Conservation (phyloP, 2,113 vertebrate species). For the Takifugu flavidus region DNA sequence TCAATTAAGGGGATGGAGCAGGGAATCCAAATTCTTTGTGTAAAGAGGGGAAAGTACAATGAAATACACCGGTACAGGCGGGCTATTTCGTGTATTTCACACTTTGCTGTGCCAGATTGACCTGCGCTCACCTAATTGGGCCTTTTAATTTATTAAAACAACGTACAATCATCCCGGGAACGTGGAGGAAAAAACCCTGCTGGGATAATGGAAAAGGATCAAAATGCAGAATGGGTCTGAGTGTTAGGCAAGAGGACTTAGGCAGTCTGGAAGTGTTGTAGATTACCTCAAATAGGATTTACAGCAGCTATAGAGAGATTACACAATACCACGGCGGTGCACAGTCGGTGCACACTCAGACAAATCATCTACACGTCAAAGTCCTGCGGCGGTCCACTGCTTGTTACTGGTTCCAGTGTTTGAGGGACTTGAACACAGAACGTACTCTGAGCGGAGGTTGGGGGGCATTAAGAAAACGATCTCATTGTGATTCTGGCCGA, state of each 20-base stretch:
- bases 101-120: not conserved
- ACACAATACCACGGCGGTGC: slow-evolving; percentile 41
- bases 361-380: slow-evolving; percentile 38
- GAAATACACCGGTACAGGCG: slow-evolving; percentile 3
- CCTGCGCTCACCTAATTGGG: slow-evolving; percentile 2
- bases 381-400: slow-evolving; percentile 24
- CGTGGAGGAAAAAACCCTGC: slow-evolving; percentile 11
- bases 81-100: not conserved
- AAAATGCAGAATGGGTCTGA: slow-evolving; percentile 54
- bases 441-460: too few relatives aligned
- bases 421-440: not conserved
- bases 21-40: slow-evolving; percentile 38
- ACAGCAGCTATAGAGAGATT: slow-evolving; percentile 54
- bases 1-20: slow-evolving; percentile 61
- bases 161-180: too few relatives aligned
- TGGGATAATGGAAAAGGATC: slow-evolving; percentile 8
- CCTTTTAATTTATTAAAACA: too few relatives aligned
- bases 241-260: slow-evolving; percentile 58
- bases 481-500: not conserved
- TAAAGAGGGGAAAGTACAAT: slow-evolving; percentile 31
- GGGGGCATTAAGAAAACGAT: not conserved
- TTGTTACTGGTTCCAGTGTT: slow-evolving; percentile 8
- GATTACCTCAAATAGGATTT: slow-evolving; percentile 65
- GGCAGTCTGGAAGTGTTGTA: slow-evolving; percentile 56
- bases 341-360: slow-evolving; percentile 22